Conservation (phyloP, 2,797 vertebrate species). For the Falco rusticolus region DNA sequence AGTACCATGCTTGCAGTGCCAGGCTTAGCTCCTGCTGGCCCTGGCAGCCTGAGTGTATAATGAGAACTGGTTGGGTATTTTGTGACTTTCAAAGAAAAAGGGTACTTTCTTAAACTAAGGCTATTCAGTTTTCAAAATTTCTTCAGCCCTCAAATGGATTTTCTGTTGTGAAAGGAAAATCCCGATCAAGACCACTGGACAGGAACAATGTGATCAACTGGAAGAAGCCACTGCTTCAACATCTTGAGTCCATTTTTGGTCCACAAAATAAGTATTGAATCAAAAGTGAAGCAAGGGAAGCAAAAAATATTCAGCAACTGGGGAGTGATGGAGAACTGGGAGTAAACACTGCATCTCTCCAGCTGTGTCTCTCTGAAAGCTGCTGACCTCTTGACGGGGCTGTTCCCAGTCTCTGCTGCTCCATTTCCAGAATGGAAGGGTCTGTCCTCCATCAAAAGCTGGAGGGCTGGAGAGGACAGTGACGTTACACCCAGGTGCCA, state of each 20-base stretch:
- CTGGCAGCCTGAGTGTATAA: neutral
- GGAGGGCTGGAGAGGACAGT: neutral
- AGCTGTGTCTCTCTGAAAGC: neutral
- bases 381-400: neutral
- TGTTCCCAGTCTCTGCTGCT: neutral
- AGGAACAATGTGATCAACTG: neutral
- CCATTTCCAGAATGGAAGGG: neutral
- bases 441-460: neutral
- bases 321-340: neutral
- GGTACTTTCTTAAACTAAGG: neutral
- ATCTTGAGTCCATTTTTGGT: neutral
- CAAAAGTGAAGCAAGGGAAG: neutral
- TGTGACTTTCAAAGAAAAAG: neutral
- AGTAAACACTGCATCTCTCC: neutral
- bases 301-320: rapidly evolving
- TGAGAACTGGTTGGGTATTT: neutral
- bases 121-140: neutral
- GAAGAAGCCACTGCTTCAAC: neutral
- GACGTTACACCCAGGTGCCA: neutral
- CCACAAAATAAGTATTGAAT: neutral
- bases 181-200: neutral
- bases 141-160: neutral
- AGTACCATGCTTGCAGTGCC: neutral
- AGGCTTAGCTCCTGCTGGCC: neutral
- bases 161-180: neutral